These are phyloP conservation scores for Orthonyx spaldingii DNA, from an alignment of 2,113 vertebrate species.

Conservation along the genomic window DNA sequence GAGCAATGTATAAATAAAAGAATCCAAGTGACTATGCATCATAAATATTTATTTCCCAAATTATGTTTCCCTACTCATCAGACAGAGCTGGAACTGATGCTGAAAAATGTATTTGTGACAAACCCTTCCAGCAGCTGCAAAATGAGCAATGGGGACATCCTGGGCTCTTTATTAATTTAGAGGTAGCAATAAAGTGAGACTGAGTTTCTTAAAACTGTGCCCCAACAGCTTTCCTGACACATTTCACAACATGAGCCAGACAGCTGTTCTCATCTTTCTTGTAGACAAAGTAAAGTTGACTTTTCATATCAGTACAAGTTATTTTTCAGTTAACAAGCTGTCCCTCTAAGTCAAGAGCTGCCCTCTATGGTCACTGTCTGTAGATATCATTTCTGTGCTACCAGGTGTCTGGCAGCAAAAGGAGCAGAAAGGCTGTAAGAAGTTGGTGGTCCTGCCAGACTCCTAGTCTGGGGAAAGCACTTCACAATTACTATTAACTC, in stretches of 20 bases:
- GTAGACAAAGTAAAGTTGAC: constrained; percentile 38
- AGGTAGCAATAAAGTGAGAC: neutral
- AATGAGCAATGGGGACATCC: neutral
- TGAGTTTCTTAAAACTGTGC: constrained; percentile 4
- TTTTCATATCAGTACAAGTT: neutral
- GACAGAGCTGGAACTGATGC: neutral
- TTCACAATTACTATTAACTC: neutral
- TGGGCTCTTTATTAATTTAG: neutral
- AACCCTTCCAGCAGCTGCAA: neutral
- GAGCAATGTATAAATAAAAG: constrained; percentile 39
- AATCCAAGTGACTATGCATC: neutral
- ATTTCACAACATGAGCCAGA: constrained; percentile 18
- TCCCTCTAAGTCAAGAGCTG: neutral
- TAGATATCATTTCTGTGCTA: neutral
- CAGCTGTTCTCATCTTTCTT: constrained; percentile 7
- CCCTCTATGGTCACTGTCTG: neutral
- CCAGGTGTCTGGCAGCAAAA: neutral
- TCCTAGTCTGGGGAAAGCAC: neutral
- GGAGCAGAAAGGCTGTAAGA: neutral
- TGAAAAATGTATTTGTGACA: constrained; percentile 18
- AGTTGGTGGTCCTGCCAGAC: neutral
- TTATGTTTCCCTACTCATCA: constrained; percentile 22
- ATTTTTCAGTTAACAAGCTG: neutral
- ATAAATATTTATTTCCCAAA: constrained; percentile 62
- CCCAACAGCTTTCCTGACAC: neutral